A percentile compares a stretch with the other conserved stretches of the same genome.
These are phyloP conservation scores for Anorthoa munda DNA, from an alignment of 2,888 invertebrate genomes.

Conservation along the genomic window DNA sequence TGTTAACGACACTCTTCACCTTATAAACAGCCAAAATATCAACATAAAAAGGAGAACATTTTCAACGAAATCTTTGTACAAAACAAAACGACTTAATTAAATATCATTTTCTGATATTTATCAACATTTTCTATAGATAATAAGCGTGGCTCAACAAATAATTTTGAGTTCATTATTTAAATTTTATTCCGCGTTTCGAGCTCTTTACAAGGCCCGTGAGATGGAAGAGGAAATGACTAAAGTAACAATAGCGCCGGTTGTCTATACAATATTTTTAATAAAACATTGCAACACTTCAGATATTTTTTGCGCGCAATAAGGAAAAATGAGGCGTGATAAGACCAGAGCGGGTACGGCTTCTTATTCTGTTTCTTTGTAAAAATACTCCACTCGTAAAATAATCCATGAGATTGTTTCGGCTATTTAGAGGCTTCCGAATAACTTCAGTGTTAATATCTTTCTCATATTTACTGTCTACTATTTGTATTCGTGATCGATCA, in stretches of 20 bases:
- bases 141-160: slow-evolving; percentile 51
- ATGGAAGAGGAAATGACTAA: slow-evolving; percentile 48
- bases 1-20: slow-evolving; percentile 9
- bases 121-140: slow-evolving; percentile 52
- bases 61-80: slow-evolving; percentile 9
- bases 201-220: slow-evolving; percentile 40
- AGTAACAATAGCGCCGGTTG: slow-evolving; percentile 53
- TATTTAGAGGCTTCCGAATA: slow-evolving; percentile 17
- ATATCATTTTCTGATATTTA: slow-evolving; percentile 52
- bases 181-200: slow-evolving; percentile 54
- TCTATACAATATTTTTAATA: slow-evolving; percentile 48
- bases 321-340: slow-evolving; percentile 26
- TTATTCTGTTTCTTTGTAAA: slow-evolving; percentile 13
- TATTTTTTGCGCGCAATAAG: slow-evolving; percentile 22
- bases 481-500: slow-evolving; percentile 13
- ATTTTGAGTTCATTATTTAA: slow-evolving; percentile 65
- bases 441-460: not conserved
- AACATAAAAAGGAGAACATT: slow-evolving; percentile 9
- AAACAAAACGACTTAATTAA: slow-evolving; percentile 47
- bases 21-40: slow-evolving; percentile 14
- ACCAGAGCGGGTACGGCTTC: not conserved
- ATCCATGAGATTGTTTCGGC: slow-evolving; percentile 7
- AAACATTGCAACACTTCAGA: slow-evolving; percentile 34
- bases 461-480: not conserved
- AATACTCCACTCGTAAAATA: slow-evolving; percentile 7